A percentile compares a stretch with the other conserved stretches of the same genome.
Conservation (phyloP, 1,140 invertebrate species). For the Macrotrachela quadricornifera region DNA sequence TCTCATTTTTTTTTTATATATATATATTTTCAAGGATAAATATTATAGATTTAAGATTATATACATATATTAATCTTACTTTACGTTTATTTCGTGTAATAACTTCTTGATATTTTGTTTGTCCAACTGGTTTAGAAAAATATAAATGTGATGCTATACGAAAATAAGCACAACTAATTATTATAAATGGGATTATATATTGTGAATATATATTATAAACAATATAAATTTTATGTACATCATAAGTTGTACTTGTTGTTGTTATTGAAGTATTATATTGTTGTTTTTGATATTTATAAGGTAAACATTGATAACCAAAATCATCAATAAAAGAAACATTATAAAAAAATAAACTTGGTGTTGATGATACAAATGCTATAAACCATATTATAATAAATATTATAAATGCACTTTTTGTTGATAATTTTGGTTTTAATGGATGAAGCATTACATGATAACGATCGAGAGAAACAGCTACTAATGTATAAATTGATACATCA, state of each 20-base stretch:
- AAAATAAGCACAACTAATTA: neutral
- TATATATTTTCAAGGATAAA: no score
- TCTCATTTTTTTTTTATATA: no score
- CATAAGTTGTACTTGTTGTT: no score
- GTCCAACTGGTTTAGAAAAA: neutral
- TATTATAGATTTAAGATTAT: no score
- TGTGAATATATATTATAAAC: neutral
- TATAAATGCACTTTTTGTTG: constrained; percentile 44
- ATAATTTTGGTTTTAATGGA: constrained; percentile 44
- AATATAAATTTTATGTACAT: no score
- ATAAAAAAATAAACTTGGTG: constrained; percentile 28
- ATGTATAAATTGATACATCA: constrained; percentile 56
- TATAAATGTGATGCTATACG: constrained; percentile 1
- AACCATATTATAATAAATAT: constrained; percentile 47
- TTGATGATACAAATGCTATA: constrained; percentile 37
- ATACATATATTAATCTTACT: no score
- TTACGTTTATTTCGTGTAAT: no score
- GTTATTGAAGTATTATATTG: no score
- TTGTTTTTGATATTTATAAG: no score
- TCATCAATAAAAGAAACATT: no score
- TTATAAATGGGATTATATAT: constrained; percentile 3
- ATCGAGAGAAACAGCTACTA: constrained; percentile 56
- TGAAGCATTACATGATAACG: constrained; percentile 52
- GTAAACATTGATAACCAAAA: no score
- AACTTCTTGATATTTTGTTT: no score